These are phyloP conservation scores for Cacatua alba DNA, from an alignment of 2,113 vertebrate genomes.

Conservation along the genomic window DNA sequence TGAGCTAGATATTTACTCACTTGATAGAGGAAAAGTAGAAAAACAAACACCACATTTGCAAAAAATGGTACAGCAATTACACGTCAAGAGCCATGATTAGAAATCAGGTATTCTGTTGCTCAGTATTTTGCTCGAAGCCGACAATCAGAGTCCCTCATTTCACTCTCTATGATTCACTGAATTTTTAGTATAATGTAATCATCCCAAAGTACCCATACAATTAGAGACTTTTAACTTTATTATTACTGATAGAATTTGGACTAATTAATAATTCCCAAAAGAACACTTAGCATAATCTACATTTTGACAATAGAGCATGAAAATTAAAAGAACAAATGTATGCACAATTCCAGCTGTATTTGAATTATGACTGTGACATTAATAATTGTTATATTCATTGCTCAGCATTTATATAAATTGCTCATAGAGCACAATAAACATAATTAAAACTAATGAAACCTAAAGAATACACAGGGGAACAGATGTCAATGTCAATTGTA, in stretches of 20 bases:
- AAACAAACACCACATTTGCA: not conserved
- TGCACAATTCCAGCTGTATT: not conserved
- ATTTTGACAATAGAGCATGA: slow-evolving; percentile 44
- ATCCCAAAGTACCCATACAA: not conserved
- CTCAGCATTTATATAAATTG: slow-evolving; percentile 45
- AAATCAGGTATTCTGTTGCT: not conserved
- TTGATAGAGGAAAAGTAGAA: not conserved
- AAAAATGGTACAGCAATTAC: not conserved
- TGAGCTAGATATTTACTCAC: not conserved
- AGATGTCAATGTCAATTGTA: not conserved
- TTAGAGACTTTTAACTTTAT: slow-evolving; percentile 22
- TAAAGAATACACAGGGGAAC: slow-evolving; percentile 8
- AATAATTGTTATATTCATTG: slow-evolving; percentile 34
- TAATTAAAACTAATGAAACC: slow-evolving; percentile 64
- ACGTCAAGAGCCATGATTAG: not conserved
- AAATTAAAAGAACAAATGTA: slow-evolving; percentile 47
- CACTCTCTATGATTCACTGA: not conserved
- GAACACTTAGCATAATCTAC: slow-evolving; percentile 17
- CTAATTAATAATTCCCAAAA: slow-evolving; percentile 21
- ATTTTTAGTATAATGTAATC: not conserved
- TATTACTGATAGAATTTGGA: slow-evolving; percentile 3
- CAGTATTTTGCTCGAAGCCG: not conserved
- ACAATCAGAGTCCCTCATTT: not conserved
- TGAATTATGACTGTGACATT: slow-evolving; percentile 35
- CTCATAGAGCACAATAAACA: slow-evolving; percentile 19